Evolutionary conservation across 2,888 invertebrate species (phyloP), one percentile per base, ranked within the genome.

Genomic region (Lordiphosa fenestrarum): DNA sequence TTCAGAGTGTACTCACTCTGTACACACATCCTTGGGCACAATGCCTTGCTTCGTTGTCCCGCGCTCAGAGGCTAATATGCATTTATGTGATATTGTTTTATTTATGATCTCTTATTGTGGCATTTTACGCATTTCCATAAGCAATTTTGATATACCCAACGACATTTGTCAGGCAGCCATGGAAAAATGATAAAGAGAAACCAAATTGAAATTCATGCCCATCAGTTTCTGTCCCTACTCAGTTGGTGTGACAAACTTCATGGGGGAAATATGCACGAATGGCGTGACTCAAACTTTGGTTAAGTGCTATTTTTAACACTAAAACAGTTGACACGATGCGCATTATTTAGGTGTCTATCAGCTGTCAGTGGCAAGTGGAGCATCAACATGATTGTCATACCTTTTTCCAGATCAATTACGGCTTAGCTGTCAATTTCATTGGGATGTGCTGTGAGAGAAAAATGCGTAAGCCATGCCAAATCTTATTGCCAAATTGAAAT

Each of bases 391-490:
- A 55, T 54, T 71, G 59, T 63, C 67, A 57, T 55, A 58, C 63
- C 53, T 68, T 58, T 70, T 77, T 63, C 55, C 71, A 73, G 73
- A 72, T 82, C 83, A 85, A 80, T 85, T 83, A 73, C 77, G 81
- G 70, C 72, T 80, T 76, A 72, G 67, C 78, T 84, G 84, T 81
- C 81, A 76, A 66, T 69, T 76, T 81, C 69, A 68, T 65, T 76
- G 73, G 68, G 56, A 68, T 50, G 62, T 63, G 15, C 41, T 48
- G 30, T 7, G 38, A 25, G 13, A 35, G 37, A 30, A 36, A 44
- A 44, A 10, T 40, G 40, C 33, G 49, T 55, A 63, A 66, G 57
- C 40, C 54, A 41, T n/a, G 15, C 39, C 37, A 66, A 47, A 54
- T 38, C 39, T 19, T 30, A 66, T 39, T 50, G 58, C 35, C 25